These are phyloP conservation scores for Luperina testacea DNA, from an alignment of 2,888 invertebrate genomes.

Conservation along the genomic window DNA sequence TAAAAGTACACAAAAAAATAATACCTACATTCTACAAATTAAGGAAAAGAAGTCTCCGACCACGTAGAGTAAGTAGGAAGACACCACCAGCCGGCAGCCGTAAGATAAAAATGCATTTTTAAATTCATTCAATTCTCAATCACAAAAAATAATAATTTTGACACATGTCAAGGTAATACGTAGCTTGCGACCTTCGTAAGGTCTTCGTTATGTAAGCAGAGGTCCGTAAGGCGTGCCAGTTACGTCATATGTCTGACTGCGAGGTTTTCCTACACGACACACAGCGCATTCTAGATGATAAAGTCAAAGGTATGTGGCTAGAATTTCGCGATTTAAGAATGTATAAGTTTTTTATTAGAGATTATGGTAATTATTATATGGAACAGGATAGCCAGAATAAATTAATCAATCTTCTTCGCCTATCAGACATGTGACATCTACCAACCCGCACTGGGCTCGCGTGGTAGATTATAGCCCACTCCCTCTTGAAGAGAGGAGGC, in stretches of 20 bases:
- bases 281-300: slow-evolving; percentile 14
- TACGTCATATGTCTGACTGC: slow-evolving; percentile 52
- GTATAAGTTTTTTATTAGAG: not conserved
- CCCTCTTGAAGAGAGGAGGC: not conserved
- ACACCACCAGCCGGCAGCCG: not conserved
- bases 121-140: not conserved
- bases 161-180: slow-evolving; percentile 66
- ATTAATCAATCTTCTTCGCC: not conserved
- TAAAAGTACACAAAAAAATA: not conserved
- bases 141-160: slow-evolving; percentile 36
- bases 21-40: not conserved
- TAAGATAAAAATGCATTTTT: not conserved
- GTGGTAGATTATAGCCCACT: no score
- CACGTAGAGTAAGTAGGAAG: not conserved
- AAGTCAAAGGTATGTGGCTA: slow-evolving; percentile 1
- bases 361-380: not conserved
- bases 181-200: slow-evolving; percentile 43
- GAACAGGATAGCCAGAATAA: not conserved
- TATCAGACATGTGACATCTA: not conserved
- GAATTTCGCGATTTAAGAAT: not conserved
- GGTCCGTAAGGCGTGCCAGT: slow-evolving; percentile 47
- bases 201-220: slow-evolving; percentile 57
- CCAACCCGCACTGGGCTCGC: not conserved
- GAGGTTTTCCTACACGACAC: slow-evolving; percentile 57
- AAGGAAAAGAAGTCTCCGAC: not conserved